Percentiles rank a stretch among this genome's conserved stretches.
These are phyloP conservation scores for Osmerus mordax DNA, from an alignment of 2,113 vertebrate genomes.

Conservation along the genomic window DNA sequence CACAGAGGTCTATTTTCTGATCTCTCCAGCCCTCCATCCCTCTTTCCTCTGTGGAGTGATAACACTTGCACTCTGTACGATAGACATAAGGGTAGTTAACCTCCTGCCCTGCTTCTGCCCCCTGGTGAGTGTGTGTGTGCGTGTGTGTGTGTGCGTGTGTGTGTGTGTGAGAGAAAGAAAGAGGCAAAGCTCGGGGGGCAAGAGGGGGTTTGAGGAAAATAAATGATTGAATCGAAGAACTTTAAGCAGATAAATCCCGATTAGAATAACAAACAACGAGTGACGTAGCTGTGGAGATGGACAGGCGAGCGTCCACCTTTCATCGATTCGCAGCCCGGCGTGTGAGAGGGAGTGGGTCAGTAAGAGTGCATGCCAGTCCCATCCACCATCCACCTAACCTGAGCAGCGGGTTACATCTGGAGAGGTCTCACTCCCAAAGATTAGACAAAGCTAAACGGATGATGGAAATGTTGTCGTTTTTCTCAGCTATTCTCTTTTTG, in stretches of 20 bases:
- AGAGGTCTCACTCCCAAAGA: too few relatives aligned
- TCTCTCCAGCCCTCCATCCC: background rate
- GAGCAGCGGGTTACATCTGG: too few relatives aligned
- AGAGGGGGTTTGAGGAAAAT: too few relatives aligned
- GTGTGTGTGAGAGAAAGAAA: constrained; percentile 2
- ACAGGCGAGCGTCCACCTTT: too few relatives aligned
- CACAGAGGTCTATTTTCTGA: background rate
- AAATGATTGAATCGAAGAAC: background rate
- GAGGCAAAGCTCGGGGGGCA: background rate
- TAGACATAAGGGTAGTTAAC: background rate
- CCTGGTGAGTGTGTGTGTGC: background rate
- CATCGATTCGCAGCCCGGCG: too few relatives aligned
- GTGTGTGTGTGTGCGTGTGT: background rate
- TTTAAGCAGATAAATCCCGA: too few relatives aligned
- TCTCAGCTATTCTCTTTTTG: too few relatives aligned
- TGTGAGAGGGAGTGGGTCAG: too few relatives aligned
- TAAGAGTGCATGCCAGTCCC: too few relatives aligned
- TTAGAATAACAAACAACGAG: too few relatives aligned
- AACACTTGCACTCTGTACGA: background rate
- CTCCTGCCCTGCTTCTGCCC: background rate
- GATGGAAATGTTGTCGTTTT: background rate
- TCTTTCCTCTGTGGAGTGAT: background rate
- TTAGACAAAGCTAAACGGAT: background rate
- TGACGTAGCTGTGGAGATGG: too few relatives aligned
- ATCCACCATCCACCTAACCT: too few relatives aligned